Conservation (phyloP, 92 coral and sea anemone genomes). For the Epizoanthus illoricatus region DNA sequence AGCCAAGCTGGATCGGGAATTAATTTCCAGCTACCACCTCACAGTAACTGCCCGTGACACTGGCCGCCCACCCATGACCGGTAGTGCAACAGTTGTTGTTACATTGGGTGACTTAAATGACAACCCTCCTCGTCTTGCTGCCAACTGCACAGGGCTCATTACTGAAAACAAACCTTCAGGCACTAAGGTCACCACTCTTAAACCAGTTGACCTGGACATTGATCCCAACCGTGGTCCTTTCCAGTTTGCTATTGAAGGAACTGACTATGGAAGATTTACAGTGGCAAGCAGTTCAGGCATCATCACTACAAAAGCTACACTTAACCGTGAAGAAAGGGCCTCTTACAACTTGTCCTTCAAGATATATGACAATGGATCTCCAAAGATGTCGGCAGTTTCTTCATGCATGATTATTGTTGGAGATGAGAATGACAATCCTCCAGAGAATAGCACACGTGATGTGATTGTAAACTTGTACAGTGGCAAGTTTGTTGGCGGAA, state of each 20-base stretch:
- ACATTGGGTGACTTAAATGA: slow-evolving; percentile 83
- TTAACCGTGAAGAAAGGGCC: slow-evolving; percentile 73
- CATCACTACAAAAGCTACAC: slow-evolving; percentile 60
- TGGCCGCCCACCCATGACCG: slow-evolving; percentile 82
- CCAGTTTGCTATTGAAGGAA: slow-evolving; percentile 63
- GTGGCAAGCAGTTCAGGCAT: slow-evolving; percentile 59
- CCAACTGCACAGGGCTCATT: slow-evolving; percentile 65
- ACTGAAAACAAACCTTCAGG: slow-evolving; percentile 73
- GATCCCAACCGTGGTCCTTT: slow-evolving; percentile 90
- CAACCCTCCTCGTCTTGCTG: slow-evolving; percentile 77
- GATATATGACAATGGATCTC: slow-evolving; percentile 76
- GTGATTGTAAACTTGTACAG: slow-evolving; percentile 74
- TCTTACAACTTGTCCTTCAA: slow-evolving; percentile 63
- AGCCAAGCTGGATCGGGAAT: slow-evolving; percentile 81
- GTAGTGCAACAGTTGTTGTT: slow-evolving; percentile 73
- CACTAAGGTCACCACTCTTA: slow-evolving; percentile 65
- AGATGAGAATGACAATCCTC: slow-evolving; percentile 90
- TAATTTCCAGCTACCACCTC: slow-evolving; percentile 60
- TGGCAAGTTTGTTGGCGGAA: slow-evolving; percentile 73
- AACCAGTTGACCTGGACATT: slow-evolving; percentile 72
- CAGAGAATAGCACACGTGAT: slow-evolving; percentile 66
- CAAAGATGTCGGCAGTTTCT: slow-evolving; percentile 62
- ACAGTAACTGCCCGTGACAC: slow-evolving; percentile 83
- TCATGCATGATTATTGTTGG: slow-evolving; percentile 66
- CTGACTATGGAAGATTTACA: slow-evolving; percentile 71